phyloP scores from a whole-genome alignment of 2,888 invertebrate genomes.

The Drosophila recens region DNA sequence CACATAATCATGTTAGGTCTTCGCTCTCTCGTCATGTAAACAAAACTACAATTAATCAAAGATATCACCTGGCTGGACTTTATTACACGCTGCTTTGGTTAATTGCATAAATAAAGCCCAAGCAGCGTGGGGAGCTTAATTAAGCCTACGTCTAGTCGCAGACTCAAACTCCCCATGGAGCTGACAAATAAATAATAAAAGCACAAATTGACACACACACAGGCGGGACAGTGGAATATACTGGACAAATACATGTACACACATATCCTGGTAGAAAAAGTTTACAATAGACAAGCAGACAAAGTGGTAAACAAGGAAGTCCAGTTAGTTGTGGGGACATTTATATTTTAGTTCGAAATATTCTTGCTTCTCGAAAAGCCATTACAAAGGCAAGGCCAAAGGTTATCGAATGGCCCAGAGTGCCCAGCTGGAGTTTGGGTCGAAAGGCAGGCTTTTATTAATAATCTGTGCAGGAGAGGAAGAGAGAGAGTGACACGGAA shows the following conservation, averaged over 20 bases:
- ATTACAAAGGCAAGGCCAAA: slow-evolving; percentile 56
- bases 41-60: slow-evolving; percentile 81
- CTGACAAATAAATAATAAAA: slow-evolving; percentile 79
- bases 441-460: slow-evolving; percentile 50
- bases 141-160: slow-evolving; percentile 54
- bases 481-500: not conserved
- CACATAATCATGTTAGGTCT: slow-evolving; percentile 54
- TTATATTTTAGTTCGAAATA: slow-evolving; percentile 23
- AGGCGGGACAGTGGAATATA: slow-evolving; percentile 38
- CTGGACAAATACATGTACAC: slow-evolving; percentile 24
- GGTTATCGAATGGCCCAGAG: slow-evolving; percentile 57
- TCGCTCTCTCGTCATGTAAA: slow-evolving; percentile 65
- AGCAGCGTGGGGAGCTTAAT: slow-evolving; percentile 55
- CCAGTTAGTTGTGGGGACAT: slow-evolving; percentile 23
- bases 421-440: slow-evolving; percentile 22
- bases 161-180: slow-evolving; percentile 65
- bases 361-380: slow-evolving; percentile 32
- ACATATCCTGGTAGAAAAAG: slow-evolving; percentile 20
- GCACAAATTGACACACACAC: slow-evolving; percentile 77
- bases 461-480: slow-evolving; percentile 44
- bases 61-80: slow-evolving; percentile 72
- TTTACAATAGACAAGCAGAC: slow-evolving; percentile 36
- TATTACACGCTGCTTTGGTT: slow-evolving; percentile 77
- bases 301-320: slow-evolving; percentile 52
- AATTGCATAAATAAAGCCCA: slow-evolving; percentile 75